phyloP scores from a whole-genome alignment of 2,888 invertebrate species.

The Morpho helenor region DNA sequence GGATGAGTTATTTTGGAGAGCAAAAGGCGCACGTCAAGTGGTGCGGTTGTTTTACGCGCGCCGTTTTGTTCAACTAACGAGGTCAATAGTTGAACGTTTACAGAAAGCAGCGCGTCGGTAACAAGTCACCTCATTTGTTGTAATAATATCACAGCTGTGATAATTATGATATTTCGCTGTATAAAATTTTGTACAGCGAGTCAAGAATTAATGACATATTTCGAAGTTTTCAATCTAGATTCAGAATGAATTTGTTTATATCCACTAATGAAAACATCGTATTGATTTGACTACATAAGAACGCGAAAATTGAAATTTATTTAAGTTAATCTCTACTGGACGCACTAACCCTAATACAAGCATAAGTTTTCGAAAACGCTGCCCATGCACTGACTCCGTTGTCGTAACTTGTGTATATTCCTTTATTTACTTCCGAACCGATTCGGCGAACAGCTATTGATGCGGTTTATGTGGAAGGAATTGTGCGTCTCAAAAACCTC shows the following conservation, averaged over 20 bases:
- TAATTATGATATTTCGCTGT: background rate
- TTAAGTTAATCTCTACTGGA: background rate
- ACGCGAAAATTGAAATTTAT: too few relatives aligned
- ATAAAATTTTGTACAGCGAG: too few relatives aligned
- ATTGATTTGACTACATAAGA: too few relatives aligned
- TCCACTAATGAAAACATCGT: too few relatives aligned
- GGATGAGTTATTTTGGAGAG: conserved; percentile 78
- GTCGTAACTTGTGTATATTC: background rate
- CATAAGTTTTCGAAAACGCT: background rate
- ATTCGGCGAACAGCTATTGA: too few relatives aligned
- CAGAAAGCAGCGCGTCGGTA: conserved; percentile 44
- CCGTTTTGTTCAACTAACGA: conserved; percentile 74
- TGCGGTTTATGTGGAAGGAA: too few relatives aligned
- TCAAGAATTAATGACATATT: too few relatives aligned
- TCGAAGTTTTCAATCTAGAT: too few relatives aligned
- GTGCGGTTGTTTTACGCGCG: conserved; percentile 67
- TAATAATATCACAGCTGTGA: conserved; percentile 22
- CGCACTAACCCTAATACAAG: background rate
- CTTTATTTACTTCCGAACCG: too few relatives aligned
- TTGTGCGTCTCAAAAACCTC: too few relatives aligned
- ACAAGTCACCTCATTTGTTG: conserved; percentile 46
- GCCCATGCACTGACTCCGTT: background rate
- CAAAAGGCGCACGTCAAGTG: conserved; percentile 74
- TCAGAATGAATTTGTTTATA: too few relatives aligned
- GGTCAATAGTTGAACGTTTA: conserved; percentile 68